phyloP scores from a whole-genome alignment of 2,888 invertebrate genomes.

The Netelia virgata region DNA sequence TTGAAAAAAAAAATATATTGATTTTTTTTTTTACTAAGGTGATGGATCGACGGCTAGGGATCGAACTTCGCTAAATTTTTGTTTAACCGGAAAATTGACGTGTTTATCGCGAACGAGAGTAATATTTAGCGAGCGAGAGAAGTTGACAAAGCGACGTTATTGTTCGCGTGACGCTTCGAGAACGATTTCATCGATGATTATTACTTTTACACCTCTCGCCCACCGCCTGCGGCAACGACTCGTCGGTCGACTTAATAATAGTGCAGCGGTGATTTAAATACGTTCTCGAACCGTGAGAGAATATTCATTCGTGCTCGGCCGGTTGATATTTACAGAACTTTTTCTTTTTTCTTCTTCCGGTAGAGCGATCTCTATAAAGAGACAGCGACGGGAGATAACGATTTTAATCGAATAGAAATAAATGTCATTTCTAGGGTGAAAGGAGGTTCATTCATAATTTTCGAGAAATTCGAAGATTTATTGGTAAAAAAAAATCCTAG shows the following conservation, averaged over 20 bases:
- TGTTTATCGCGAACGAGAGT: no score
- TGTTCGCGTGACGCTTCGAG: not conserved
- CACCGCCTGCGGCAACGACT: not conserved
- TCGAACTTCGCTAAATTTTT: no score
- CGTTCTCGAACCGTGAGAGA: not conserved
- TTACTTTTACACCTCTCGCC: not conserved
- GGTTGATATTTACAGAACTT: not conserved
- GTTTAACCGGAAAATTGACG: no score
- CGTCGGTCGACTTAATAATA: not conserved
- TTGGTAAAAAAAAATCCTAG: no score
- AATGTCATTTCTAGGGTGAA: no score
- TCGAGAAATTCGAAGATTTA: no score
- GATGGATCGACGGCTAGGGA: no score
- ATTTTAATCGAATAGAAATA: not conserved
- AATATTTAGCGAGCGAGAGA: no score
- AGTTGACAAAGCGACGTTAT: not conserved
- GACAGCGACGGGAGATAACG: not conserved
- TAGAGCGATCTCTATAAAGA: not conserved
- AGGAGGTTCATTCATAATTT: no score
- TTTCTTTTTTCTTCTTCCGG: not conserved
- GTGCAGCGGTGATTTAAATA: not conserved
- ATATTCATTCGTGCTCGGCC: not conserved
- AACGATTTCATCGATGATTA: constrained; percentile 7
- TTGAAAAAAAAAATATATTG: no score
- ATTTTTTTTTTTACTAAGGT: no score